Evolutionary conservation across 2,797 vertebrate species (phyloP).

Genomic region (Hipposideros larvatus): DNA sequence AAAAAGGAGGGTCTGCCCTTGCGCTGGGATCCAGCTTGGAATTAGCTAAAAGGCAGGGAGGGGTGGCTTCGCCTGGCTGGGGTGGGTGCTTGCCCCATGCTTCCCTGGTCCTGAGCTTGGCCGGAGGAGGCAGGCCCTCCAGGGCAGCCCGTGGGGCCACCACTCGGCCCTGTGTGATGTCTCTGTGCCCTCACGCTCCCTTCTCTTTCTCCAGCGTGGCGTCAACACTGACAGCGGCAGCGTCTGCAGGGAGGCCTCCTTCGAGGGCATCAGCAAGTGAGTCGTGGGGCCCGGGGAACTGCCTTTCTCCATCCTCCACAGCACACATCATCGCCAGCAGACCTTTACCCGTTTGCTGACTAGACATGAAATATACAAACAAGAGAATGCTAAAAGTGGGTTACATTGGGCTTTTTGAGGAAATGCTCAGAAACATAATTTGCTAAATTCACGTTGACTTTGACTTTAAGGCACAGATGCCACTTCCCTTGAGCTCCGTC

Average conservation of each 20-base stretch:
- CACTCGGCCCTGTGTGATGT: accelerated
- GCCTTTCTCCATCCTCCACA: accelerated
- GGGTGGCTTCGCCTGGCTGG: background rate
- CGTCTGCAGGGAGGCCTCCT: constrained; percentile 93
- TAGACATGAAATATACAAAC: accelerated
- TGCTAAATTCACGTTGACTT: background rate
- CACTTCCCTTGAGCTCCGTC: background rate
- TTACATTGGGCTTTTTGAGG: background rate
- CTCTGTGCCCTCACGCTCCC: background rate
- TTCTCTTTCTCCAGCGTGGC: constrained; percentile 89
- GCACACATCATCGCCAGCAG: background rate
- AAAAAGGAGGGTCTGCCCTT: background rate
- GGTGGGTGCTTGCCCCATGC: background rate
- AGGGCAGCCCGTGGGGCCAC: background rate
- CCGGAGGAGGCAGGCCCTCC: background rate
- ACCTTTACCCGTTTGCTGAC: background rate
- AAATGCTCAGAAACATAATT: background rate
- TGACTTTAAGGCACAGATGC: background rate
- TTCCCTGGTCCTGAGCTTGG: background rate
- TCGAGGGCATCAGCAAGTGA: constrained; percentile 96
- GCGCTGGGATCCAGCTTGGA: background rate
- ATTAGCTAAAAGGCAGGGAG: background rate
- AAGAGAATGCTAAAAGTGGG: background rate
- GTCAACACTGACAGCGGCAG: constrained; percentile 95
- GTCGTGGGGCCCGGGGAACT: constrained; percentile 75